Conservation (phyloP, 2,797 vertebrate genomes). For the Florisuga fusca region DNA sequence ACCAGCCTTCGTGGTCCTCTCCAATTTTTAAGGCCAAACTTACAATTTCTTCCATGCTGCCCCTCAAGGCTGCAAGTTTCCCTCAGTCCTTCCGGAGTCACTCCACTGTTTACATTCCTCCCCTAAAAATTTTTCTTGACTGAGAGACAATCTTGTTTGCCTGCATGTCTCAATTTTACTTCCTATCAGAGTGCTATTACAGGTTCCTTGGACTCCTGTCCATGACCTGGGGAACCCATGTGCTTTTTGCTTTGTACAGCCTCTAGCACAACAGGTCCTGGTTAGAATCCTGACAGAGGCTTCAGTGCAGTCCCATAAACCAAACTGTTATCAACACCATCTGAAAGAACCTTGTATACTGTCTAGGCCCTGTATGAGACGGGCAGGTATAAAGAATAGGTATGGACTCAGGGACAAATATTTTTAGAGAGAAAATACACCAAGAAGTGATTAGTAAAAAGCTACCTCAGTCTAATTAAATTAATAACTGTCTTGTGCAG, state of each 20-base stretch:
- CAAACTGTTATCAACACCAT: no score
- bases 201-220: neutral
- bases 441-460: neutral
- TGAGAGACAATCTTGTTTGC: neutral
- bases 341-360: neutral
- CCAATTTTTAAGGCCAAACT: neutral
- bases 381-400: neutral
- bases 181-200: neutral
- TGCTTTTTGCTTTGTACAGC: neutral
- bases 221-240: accelerated
- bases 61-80: neutral
- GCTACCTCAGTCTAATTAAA: neutral
- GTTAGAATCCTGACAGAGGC: neutral
- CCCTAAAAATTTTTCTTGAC: neutral
- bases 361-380: neutral
- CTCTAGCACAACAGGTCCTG: neutral
- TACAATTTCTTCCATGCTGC: neutral
- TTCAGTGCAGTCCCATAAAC: neutral
- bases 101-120: neutral
- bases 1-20: neutral
- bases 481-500: neutral
- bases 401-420: neutral
- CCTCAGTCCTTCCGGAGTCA: neutral
- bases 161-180: no score
- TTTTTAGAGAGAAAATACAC: neutral